Percentiles rank a stretch among this genome's conserved stretches.
Conservation (phyloP, 2,888 invertebrate genomes). For the Pseudeuparius sepicola region DNA sequence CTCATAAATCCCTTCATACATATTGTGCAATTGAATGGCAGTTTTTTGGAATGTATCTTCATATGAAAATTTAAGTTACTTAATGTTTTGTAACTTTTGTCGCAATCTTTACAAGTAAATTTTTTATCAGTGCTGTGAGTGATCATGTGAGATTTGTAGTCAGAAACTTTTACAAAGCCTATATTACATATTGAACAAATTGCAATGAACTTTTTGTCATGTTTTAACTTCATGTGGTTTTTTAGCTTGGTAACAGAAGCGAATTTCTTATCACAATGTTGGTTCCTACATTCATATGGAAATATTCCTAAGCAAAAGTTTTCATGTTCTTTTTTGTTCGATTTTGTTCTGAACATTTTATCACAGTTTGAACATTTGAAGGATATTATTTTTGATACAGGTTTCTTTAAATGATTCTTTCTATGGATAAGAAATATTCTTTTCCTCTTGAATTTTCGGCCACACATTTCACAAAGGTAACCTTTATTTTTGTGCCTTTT, state of each 20-base stretch:
- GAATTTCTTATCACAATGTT: conserved; percentile 34
- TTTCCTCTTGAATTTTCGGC: conserved; percentile 26
- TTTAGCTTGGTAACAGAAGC: conserved; percentile 34
- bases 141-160: conserved; percentile 37
- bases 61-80: conserved; percentile 39
- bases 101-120: conserved; percentile 34
- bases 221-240: conserved; percentile 35
- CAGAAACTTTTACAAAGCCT: conserved; percentile 36
- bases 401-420: conserved; percentile 19
- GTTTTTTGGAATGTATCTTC: conserved; percentile 32
- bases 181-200: conserved; percentile 38
- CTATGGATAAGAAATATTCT: conserved; percentile 26
- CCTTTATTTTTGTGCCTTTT: conserved; percentile 29
- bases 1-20: conserved; percentile 37
- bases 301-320: conserved; percentile 34
- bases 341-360: conserved; percentile 33
- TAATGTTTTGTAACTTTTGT: conserved; percentile 36
- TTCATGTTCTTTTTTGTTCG: conserved; percentile 34
- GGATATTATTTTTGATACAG: conserved; percentile 20
- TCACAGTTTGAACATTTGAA: conserved; percentile 32
- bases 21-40: conserved; percentile 33
- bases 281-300: conserved; percentile 32
- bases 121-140: conserved; percentile 37
- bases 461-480: conserved; percentile 35
- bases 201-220: conserved; percentile 36